Evolutionary conservation across 2,113 vertebrate genomes (phyloP).

Genomic region (Pluvianellus socialis): DNA sequence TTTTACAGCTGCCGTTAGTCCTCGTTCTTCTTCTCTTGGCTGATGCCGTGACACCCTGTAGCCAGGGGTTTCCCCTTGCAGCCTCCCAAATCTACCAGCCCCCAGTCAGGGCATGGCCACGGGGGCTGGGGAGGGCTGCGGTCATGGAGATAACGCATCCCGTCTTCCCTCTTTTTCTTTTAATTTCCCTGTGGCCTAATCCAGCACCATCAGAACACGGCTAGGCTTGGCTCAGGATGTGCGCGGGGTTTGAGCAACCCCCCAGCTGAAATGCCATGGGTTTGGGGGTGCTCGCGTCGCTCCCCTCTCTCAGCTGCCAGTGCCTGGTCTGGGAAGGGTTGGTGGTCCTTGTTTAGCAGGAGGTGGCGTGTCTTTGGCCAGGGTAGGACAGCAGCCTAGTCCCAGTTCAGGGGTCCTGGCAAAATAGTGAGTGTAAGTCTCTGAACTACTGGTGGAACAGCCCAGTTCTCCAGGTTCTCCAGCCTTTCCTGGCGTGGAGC

Average conservation of each 20-base stretch:
- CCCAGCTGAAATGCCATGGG: not conserved
- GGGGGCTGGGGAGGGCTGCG: not conserved
- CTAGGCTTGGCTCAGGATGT: not conserved
- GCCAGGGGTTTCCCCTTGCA: not conserved
- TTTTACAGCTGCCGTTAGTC: not conserved
- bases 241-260: not conserved
- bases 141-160: not conserved
- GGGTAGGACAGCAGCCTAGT: not conserved
- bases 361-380: not conserved
- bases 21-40: not conserved
- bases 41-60: not conserved
- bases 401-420: not conserved
- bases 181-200: not conserved
- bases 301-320: not conserved
- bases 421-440: not conserved
- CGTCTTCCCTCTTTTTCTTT: not conserved
- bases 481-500: not conserved
- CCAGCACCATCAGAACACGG: not conserved
- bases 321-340: too few species aligned
- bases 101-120: not conserved
- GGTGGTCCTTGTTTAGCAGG: not conserved
- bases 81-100: not conserved
- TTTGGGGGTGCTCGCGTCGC: not conserved
- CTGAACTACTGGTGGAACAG: fast-evolving
- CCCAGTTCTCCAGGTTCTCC: too few species aligned